Evolutionary conservation across 2,113 vertebrate genomes (phyloP).

Genomic region (Albula goreensis): DNA sequence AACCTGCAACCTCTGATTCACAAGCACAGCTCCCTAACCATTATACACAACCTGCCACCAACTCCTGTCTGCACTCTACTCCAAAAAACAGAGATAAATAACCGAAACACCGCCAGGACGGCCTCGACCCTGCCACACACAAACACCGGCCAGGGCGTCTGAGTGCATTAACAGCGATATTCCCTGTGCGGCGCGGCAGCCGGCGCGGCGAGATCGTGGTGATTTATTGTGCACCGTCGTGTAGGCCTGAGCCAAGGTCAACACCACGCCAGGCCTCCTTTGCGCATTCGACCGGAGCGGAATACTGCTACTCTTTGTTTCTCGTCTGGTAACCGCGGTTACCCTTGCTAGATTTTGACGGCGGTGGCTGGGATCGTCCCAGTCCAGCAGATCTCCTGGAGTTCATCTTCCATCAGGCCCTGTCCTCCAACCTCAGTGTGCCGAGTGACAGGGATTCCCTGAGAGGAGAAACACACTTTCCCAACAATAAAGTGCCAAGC

Average conservation of each 20-base stretch:
- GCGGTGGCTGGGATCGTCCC: conserved; percentile 19
- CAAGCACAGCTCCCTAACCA: no score
- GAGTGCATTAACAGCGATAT: conserved; percentile 36
- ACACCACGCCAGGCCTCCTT: conserved; percentile 57
- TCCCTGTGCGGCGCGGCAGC: conserved; percentile 32
- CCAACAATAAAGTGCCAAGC: conserved; percentile 50
- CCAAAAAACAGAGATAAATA: conserved; percentile 18
- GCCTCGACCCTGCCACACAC: background rate
- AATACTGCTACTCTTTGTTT: conserved; percentile 59
- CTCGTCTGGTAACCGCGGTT: conserved; percentile 54
- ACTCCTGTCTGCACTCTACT: background rate
- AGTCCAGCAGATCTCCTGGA: conserved; percentile 17
- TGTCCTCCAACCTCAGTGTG: background rate
- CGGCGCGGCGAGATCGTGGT: conserved; percentile 37
- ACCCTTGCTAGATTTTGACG: conserved; percentile 41
- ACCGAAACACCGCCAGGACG: background rate
- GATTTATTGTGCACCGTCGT: conserved; percentile 47
- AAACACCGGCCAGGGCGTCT: conserved; percentile 28
- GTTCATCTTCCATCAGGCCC: background rate
- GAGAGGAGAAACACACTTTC: conserved; percentile 51
- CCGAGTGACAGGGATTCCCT: background rate
- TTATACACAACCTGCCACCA: background rate
- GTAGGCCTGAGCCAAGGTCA: conserved; percentile 62
- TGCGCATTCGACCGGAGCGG: conserved; percentile 35
- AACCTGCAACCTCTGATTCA: no score